Evolutionary conservation across 2,113 vertebrate species (phyloP).

Genomic region (Orientallactaga bullata): DNA sequence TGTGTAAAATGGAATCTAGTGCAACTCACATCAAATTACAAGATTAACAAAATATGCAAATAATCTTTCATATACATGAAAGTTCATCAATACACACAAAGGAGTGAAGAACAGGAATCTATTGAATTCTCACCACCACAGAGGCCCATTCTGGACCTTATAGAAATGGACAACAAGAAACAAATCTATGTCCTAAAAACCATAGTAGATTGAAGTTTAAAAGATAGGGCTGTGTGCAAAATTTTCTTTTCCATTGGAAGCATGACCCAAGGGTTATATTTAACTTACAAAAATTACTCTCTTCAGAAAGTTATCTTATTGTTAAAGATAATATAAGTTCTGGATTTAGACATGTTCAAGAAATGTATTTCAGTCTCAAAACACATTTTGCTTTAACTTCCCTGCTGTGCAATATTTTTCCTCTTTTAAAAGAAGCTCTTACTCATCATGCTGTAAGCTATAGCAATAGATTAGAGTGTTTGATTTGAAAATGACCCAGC

Average conservation of each 20-base stretch:
- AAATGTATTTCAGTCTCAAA: slow-evolving; percentile 56
- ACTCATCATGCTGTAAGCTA: not conserved
- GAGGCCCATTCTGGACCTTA: not conserved
- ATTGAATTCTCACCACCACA: not conserved
- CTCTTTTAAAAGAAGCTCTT: slow-evolving; percentile 53
- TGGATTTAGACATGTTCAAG: slow-evolving; percentile 43
- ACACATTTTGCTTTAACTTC: slow-evolving; percentile 54
- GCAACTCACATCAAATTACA: not conserved
- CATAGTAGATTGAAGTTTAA: not conserved
- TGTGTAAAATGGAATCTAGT: not conserved
- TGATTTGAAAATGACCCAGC: not conserved
- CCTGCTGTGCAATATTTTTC: slow-evolving; percentile 35
- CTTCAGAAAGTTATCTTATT: slow-evolving; percentile 45
- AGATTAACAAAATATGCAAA: slow-evolving; percentile 2
- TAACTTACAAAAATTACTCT: slow-evolving; percentile 22
- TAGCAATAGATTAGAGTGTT: slow-evolving; percentile 15
- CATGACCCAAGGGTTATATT: not conserved
- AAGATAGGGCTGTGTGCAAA: not conserved
- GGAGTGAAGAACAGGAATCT: not conserved
- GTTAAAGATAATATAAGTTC: slow-evolving; percentile 52
- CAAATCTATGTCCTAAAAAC: not conserved
- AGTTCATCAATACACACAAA: not conserved
- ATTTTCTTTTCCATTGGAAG: not conserved
- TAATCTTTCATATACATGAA: not conserved
- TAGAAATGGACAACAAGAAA: not conserved